Conservation (phyloP, 1,140 invertebrate species). For the Nasonia longicornis region DNA sequence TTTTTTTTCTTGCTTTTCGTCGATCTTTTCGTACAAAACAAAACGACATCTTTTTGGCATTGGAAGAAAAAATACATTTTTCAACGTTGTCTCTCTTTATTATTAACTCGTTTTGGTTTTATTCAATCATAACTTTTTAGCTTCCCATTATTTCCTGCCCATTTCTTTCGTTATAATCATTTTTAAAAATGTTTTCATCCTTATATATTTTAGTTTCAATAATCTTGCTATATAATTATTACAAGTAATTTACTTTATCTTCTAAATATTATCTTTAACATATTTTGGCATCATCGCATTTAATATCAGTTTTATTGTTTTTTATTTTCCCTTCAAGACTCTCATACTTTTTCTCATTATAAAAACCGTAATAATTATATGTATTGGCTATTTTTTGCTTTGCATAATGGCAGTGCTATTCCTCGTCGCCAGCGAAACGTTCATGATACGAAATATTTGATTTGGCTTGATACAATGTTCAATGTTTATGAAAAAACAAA, state of each 20-base stretch:
- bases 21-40: slow-evolving; percentile 63
- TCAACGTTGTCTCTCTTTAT: slow-evolving; percentile 46
- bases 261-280: slow-evolving; percentile 66
- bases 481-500: slow-evolving; percentile 44
- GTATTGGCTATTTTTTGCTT: slow-evolving; percentile 38
- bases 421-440: slow-evolving; percentile 30
- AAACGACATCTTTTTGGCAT: slow-evolving; percentile 68
- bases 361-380: slow-evolving; percentile 51
- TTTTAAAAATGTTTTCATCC: slow-evolving; percentile 52
- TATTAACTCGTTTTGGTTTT: slow-evolving; percentile 51
- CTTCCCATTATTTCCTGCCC: slow-evolving; percentile 46
- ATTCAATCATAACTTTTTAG: slow-evolving; percentile 50
- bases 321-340: slow-evolving; percentile 38
- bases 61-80: slow-evolving; percentile 68
- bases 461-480: not conserved
- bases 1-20: slow-evolving; percentile 59
- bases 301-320: slow-evolving; percentile 51
- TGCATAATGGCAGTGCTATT: slow-evolving; percentile 43
- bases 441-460: slow-evolving; percentile 34
- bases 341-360: slow-evolving; percentile 43
- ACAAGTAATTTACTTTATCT: slow-evolving; percentile 54
- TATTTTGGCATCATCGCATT: slow-evolving; percentile 69
- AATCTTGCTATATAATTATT: slow-evolving; percentile 56
- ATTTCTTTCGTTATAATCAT: slow-evolving; percentile 43
- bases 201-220: slow-evolving; percentile 56